These are phyloP conservation scores for Orestias chungarensis DNA, from an alignment of 2,797 vertebrate genomes.

Conservation along the genomic window DNA sequence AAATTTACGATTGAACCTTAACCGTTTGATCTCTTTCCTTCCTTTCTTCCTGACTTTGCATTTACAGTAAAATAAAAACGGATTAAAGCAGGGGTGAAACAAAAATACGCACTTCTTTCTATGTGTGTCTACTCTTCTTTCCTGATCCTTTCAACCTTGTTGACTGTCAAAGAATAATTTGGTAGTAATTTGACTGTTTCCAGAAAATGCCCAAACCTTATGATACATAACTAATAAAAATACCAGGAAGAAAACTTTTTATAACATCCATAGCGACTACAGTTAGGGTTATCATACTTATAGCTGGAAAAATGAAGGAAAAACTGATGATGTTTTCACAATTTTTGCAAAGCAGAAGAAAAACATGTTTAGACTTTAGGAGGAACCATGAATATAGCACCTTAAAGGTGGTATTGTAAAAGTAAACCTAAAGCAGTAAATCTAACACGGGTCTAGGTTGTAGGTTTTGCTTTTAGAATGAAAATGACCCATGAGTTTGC, in stretches of 20 bases:
- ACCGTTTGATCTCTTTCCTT: constrained; percentile 7
- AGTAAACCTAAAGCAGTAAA: too few species aligned
- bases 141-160: not conserved
- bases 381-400: too few species aligned
- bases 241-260: not conserved
- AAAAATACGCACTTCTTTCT: not conserved
- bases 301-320: not conserved
- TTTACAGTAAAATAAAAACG: not conserved
- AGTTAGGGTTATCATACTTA: not conserved
- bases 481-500: too few species aligned
- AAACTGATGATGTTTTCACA: not conserved
- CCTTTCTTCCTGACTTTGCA: not conserved
- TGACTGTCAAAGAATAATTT: not conserved
- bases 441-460: too few species aligned
- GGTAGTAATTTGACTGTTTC: not conserved
- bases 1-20: constrained; percentile 1
- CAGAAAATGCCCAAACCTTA: not conserved
- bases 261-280: not conserved
- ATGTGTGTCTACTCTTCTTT: not conserved
- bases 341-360: not conserved
- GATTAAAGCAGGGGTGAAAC: constrained; percentile 2
- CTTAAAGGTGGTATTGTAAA: too few species aligned
- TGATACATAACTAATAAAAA: not conserved
- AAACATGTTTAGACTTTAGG: too few species aligned
- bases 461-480: too few species aligned